phyloP scores from a whole-genome alignment of 2,888 invertebrate species.

The Pseudoips prasinana region DNA sequence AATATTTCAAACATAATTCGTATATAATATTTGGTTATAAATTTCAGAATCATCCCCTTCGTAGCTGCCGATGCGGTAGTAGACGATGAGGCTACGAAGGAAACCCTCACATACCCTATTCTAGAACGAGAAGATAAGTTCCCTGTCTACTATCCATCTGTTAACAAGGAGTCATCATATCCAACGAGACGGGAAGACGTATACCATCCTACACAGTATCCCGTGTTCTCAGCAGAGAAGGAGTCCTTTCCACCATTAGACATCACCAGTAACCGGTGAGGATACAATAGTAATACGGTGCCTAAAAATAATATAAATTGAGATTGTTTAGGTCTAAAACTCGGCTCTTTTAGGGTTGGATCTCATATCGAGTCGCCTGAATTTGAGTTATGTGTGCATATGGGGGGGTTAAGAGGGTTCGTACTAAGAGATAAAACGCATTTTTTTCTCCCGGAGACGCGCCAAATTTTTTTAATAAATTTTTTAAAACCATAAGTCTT shows the following conservation, averaged over 20 bases:
- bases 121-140: constrained; percentile 67
- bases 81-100: constrained; percentile 73
- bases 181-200: constrained; percentile 54
- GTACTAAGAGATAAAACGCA: no score
- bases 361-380: not conserved
- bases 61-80: constrained; percentile 92
- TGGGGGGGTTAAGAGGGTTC: no score
- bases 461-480: not conserved
- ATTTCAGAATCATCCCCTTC: constrained; percentile 91
- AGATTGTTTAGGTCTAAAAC: not conserved
- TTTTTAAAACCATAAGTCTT: no score
- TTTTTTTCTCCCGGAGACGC: no score
- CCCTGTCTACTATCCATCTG: constrained; percentile 63
- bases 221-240: constrained; percentile 62
- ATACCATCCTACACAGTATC: constrained; percentile 63
- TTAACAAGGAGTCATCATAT: constrained; percentile 46
- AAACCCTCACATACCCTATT: constrained; percentile 52
- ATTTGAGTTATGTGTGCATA: not conserved
- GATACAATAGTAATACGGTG: no score
- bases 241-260: constrained; percentile 23
- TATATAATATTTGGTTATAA: no score
- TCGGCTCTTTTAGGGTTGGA: not conserved
- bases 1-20: no score
- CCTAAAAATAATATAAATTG: no score
- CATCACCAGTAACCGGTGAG: constrained; percentile 25